Percentiles rank a stretch among this genome's conserved stretches.
Evolutionary conservation across 2,888 invertebrate genomes (phyloP).

Genomic region (Tridacna crocea): DNA sequence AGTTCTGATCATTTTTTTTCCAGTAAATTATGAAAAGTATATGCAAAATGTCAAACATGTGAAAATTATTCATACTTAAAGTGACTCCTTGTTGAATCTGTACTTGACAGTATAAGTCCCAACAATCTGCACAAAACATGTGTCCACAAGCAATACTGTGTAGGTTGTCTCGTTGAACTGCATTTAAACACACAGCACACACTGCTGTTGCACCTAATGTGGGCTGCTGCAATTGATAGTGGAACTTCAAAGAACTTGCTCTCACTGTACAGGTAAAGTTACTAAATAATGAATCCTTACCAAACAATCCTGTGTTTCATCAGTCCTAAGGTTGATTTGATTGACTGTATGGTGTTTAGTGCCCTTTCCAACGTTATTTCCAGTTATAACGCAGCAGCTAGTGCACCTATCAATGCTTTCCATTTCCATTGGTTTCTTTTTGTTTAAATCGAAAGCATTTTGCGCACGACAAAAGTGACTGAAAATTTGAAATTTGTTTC

Average conservation of each 20-base stretch:
- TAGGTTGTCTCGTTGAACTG: conserved; percentile 85
- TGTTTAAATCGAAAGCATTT: too few relatives aligned
- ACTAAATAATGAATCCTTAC: background rate
- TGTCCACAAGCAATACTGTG: conserved; percentile 95
- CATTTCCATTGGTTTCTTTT: too few relatives aligned
- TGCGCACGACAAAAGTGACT: too few relatives aligned
- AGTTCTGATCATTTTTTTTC: background rate
- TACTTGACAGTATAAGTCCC: conserved; percentile 98
- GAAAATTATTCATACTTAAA: conserved; percentile 85
- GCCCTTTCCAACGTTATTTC: too few relatives aligned
- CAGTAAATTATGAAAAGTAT: background rate
- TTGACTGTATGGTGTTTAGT: too few relatives aligned
- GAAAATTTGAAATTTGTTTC: too few relatives aligned
- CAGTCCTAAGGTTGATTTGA: too few relatives aligned
- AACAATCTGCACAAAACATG: conserved; percentile 97
- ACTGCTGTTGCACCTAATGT: conserved; percentile 58
- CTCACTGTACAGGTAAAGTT: background rate
- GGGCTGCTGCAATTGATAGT: conserved; percentile 6
- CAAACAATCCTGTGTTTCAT: background rate
- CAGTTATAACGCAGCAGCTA: too few relatives aligned
- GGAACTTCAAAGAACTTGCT: background rate
- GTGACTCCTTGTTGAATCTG: conserved; percentile 95
- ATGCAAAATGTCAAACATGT: background rate
- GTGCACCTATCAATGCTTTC: too few relatives aligned
- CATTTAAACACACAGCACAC: conserved; percentile 80